phyloP scores from a whole-genome alignment of 2,888 invertebrate species.

The Nezara viridula region DNA sequence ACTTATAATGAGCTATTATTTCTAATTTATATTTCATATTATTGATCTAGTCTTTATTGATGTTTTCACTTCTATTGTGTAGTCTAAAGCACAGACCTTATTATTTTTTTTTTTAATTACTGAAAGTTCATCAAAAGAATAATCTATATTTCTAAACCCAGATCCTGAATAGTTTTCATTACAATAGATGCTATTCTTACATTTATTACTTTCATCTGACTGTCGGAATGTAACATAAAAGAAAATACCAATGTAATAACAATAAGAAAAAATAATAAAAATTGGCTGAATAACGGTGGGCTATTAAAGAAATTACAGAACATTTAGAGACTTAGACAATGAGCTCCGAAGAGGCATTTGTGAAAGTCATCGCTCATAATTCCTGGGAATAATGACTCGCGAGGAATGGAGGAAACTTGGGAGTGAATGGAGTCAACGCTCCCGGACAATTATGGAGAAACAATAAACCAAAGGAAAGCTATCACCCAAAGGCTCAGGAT shows the following conservation, averaged over 20 bases:
- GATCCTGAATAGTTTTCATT: too few species aligned
- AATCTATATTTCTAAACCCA: too few species aligned
- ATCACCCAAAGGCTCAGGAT: not conserved
- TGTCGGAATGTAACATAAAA: not conserved
- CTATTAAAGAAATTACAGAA: not conserved
- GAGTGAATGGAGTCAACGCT: not conserved
- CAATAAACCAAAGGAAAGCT: not conserved
- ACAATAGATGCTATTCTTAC: too few species aligned
- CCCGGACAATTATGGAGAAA: conserved; percentile 2
- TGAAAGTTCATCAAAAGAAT: too few species aligned
- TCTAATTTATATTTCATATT: too few species aligned
- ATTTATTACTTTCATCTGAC: too few species aligned
- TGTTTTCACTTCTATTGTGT: too few species aligned
- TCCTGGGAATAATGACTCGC: not conserved
- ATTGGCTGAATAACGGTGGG: not conserved
- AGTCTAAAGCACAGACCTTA: too few species aligned
- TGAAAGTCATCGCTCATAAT: conserved; percentile 13
- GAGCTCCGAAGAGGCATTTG: not conserved
- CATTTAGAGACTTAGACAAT: conserved; percentile 11
- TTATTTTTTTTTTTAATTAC: too few species aligned
- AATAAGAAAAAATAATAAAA: not conserved
- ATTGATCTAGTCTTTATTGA: too few species aligned
- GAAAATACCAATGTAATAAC: not conserved
- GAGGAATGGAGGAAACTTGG: not conserved
- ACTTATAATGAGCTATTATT: too few species aligned